Percentiles rank a stretch among this genome's conserved stretches.
Evolutionary conservation across 2,888 invertebrate genomes (phyloP).

Genomic region (Sylvicola fuscatus): DNA sequence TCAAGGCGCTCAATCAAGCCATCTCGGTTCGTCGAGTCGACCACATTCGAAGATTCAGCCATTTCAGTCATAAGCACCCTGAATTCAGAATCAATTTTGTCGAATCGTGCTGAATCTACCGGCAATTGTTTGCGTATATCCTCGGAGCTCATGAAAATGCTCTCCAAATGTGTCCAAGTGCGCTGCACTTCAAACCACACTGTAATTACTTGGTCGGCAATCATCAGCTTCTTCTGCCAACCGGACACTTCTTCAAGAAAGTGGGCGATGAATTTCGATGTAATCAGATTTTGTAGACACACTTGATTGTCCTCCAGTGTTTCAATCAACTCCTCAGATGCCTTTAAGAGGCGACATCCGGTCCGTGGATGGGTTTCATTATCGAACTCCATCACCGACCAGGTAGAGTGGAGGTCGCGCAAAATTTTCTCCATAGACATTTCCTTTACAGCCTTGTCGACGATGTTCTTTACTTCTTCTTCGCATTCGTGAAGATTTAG

Average conservation of each 20-base stretch:
- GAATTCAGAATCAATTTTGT: constrained; percentile 76
- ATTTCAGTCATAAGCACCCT: constrained; percentile 38
- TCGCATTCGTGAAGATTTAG: constrained; percentile 91
- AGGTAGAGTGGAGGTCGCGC: constrained; percentile 73
- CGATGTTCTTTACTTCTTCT: constrained; percentile 92
- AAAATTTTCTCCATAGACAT: constrained; percentile 96
- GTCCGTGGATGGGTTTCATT: constrained; percentile 77
- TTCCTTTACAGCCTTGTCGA: constrained; percentile 95
- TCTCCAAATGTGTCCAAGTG: constrained; percentile 93
- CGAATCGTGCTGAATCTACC: constrained; percentile 81
- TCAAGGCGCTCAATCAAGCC: constrained; percentile 66
- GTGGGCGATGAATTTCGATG: constrained; percentile 91
- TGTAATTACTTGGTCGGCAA: constrained; percentile 84
- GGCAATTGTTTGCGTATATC: constrained; percentile 89
- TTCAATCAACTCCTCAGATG: constrained; percentile 90
- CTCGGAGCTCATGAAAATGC: constrained; percentile 95
- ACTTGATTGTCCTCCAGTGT: constrained; percentile 95
- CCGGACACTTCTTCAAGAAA: constrained; percentile 84
- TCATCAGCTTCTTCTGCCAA: constrained; percentile 83
- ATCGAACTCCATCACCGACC: constrained; percentile 82
- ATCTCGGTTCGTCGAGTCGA: constrained; percentile 72
- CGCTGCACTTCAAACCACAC: constrained; percentile 92
- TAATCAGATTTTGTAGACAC: constrained; percentile 83
- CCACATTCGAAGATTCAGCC: constrained; percentile 44
- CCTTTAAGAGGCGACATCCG: constrained; percentile 63